Percentiles rank a stretch among this genome's conserved stretches.
These are phyloP conservation scores for Pseudopleuronectes americanus DNA, from an alignment of 2,797 vertebrate genomes.

Conservation along the genomic window DNA sequence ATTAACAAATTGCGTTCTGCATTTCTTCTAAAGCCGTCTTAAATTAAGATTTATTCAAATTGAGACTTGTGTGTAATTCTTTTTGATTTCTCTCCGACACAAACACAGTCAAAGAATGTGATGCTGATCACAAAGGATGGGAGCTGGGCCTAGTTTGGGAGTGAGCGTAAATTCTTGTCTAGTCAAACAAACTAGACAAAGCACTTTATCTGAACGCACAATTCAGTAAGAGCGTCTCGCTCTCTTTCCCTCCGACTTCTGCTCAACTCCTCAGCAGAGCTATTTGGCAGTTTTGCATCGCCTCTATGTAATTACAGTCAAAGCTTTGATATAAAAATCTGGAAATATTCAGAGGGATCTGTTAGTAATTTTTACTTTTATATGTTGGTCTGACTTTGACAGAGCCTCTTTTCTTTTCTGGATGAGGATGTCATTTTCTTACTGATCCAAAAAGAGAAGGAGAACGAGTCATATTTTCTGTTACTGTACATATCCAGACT, in stretches of 20 bases:
- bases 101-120: constrained; percentile 3
- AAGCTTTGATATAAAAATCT: constrained; percentile 66
- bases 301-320: constrained; percentile 63
- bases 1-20: no score
- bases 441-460: constrained; percentile 30
- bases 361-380: constrained; percentile 63
- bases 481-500: background rate
- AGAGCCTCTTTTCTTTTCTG: constrained; percentile 11
- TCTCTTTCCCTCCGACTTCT: constrained; percentile 28
- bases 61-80: constrained; percentile 22
- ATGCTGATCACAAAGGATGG: constrained; percentile 27
- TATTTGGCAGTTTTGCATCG: constrained; percentile 63
- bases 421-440: constrained; percentile 19
- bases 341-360: constrained; percentile 65
- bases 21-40: background rate
- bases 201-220: constrained; percentile 61
- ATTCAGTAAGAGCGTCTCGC: constrained; percentile 33
- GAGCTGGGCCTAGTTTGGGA: constrained; percentile 42
- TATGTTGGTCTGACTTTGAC: constrained; percentile 54
- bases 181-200: constrained; percentile 68
- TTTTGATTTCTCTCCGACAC: constrained; percentile 14
- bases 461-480: constrained; percentile 1
- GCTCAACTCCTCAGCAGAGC: constrained; percentile 37
- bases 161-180: constrained; percentile 64
- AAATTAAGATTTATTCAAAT: constrained; percentile 1